These are phyloP conservation scores for Meleagris gallopavo DNA, from an alignment of 2,113 vertebrate genomes.

Conservation along the genomic window DNA sequence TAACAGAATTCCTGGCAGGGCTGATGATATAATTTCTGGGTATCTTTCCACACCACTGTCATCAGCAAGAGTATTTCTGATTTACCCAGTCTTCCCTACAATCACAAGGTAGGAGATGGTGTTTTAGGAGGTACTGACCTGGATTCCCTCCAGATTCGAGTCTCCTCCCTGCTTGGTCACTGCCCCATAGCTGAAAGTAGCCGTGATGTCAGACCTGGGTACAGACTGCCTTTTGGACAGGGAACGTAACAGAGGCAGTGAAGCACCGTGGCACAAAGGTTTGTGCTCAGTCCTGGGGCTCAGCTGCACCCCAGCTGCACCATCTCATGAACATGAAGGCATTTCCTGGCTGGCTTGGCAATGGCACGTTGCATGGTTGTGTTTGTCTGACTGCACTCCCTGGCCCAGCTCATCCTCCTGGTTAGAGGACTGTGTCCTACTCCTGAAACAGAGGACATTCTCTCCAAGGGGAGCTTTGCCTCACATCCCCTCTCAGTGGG, in stretches of 20 bases:
- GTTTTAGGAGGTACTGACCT: neutral
- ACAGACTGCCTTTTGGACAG: neutral
- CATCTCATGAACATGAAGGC: neutral
- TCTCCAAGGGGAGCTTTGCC: rapidly evolving
- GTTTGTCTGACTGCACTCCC: neutral
- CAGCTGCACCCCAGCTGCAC: neutral
- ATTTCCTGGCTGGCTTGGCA: neutral
- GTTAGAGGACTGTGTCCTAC: rapidly evolving
- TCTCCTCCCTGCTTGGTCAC: neutral
- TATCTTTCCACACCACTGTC: neutral
- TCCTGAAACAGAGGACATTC: neutral
- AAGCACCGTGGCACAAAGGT: neutral
- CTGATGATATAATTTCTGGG: neutral
- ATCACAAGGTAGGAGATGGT: neutral
- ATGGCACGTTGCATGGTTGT: rapidly evolving
- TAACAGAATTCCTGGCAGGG: neutral
- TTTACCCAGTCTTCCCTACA: neutral
- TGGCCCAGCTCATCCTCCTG: neutral
- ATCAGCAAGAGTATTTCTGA: neutral
- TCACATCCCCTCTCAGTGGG: neutral
- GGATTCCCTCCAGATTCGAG: neutral
- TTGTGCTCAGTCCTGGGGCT: neutral
- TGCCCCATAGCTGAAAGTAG: neutral
- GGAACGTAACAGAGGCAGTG: rapidly evolving
- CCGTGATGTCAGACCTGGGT: neutral